Percentiles rank a stretch among this genome's conserved stretches.
phyloP scores from a whole-genome alignment of 2,888 invertebrate genomes.

The Biston stratarius region DNA sequence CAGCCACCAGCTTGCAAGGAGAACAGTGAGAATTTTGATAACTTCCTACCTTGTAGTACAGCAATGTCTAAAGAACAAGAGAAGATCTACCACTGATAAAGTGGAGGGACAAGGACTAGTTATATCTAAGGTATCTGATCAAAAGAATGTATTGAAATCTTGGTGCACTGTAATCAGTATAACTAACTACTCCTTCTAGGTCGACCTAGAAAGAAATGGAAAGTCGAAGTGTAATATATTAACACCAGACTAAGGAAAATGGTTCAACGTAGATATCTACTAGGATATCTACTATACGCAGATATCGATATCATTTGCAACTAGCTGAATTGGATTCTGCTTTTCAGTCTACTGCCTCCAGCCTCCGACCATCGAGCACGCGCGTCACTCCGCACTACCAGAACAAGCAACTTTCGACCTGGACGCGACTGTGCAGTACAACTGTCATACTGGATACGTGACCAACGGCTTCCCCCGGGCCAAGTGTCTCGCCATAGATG shows the following conservation, averaged over 20 bases:
- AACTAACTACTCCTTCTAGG: too few species aligned
- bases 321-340: background rate
- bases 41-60: background rate
- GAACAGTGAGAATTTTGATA: conserved; percentile 86
- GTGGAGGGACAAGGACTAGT: too few species aligned
- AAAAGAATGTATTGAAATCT: too few species aligned
- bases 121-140: too few species aligned
- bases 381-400: conserved; percentile 94
- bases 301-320: too few species aligned
- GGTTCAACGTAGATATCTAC: too few species aligned
- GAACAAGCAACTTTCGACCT: conserved; percentile 96
- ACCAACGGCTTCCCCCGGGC: conserved; percentile 96
- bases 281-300: too few species aligned
- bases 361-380: conserved; percentile 94
- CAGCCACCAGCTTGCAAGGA: conserved; percentile 94
- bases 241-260: too few species aligned
- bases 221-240: too few species aligned
- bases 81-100: too few species aligned
- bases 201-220: too few species aligned
- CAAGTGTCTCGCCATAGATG: conserved; percentile 96
- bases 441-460: conserved; percentile 97
- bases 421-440: conserved; percentile 96
- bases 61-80: too few species aligned
- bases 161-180: background rate
- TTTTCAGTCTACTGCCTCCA: conserved; percentile 92